Evolutionary conservation across 1,140 invertebrate species (phyloP).

Genomic region (Holotrichia oblita): DNA sequence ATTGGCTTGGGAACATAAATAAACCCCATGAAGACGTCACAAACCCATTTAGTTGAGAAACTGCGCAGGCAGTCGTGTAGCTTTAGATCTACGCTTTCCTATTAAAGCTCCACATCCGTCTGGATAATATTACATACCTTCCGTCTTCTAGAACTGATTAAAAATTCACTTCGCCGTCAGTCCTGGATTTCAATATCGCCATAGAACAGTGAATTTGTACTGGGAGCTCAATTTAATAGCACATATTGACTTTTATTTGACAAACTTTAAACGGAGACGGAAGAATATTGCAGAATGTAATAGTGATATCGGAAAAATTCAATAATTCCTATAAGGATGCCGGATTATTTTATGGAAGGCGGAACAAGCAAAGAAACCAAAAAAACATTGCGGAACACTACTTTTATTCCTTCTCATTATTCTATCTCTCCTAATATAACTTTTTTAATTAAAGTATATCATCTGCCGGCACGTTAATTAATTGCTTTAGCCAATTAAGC

Average conservation of each 20-base stretch:
- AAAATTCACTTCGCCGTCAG: not conserved
- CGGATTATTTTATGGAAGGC: not conserved
- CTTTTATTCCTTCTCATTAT: not conserved
- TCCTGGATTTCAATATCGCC: not conserved
- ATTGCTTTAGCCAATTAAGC: not conserved
- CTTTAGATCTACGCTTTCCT: no score
- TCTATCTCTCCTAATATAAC: not conserved
- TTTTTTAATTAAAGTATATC: slow-evolving; percentile 15
- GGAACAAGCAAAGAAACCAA: not conserved
- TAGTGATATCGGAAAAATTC: not conserved
- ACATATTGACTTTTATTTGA: slow-evolving; percentile 13
- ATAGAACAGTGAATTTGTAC: not conserved
- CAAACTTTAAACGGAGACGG: not conserved
- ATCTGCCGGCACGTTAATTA: not conserved
- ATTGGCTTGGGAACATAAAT: no score
- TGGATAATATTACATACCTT: no score
- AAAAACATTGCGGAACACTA: not conserved
- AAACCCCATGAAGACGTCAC: no score
- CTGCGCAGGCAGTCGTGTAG: no score
- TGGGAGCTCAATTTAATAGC: not conserved
- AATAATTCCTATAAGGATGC: not conserved
- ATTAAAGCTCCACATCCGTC: no score
- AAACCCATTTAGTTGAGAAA: no score
- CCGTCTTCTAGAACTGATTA: not conserved
- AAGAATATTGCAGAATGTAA: not conserved